These are phyloP conservation scores for Trachelipus rathkii DNA, from an alignment of 1,140 invertebrate species.

Conservation along the genomic window DNA sequence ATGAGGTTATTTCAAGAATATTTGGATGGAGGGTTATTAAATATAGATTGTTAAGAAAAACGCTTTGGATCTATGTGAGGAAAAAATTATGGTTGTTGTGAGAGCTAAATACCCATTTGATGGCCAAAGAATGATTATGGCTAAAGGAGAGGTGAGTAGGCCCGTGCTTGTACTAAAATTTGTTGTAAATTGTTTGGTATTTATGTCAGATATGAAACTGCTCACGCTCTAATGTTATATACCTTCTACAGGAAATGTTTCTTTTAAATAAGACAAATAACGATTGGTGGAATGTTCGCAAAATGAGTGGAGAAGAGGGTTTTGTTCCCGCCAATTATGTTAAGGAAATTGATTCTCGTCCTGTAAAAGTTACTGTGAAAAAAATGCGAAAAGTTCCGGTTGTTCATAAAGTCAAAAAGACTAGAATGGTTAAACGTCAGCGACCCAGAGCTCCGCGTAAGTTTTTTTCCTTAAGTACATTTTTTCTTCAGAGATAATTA, in stretches of 20 bases:
- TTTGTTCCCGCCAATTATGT: conserved; percentile 98
- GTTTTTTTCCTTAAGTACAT: conserved; percentile 7
- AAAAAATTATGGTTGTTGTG: conserved; percentile 82
- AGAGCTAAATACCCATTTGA: conserved; percentile 79
- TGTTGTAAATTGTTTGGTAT: background rate
- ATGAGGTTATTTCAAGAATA: too few relatives aligned
- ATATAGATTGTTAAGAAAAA: too few relatives aligned
- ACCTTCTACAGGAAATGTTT: conserved; percentile 69
- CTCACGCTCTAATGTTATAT: background rate
- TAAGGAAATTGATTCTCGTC: conserved; percentile 82
- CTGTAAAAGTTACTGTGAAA: conserved; percentile 72
- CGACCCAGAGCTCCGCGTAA: conserved; percentile 49
- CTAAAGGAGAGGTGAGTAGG: conserved; percentile 73
- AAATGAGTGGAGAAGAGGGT: conserved; percentile 83
- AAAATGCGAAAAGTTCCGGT: conserved; percentile 76
- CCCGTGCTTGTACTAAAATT: background rate
- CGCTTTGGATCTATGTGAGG: too few relatives aligned
- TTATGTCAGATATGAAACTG: background rate
- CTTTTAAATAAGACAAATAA: conserved; percentile 90
- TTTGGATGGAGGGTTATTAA: too few relatives aligned
- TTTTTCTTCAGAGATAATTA: too few relatives aligned
- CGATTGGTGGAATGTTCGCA: conserved; percentile 97
- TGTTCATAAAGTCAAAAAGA: conserved; percentile 72
- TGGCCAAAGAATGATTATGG: conserved; percentile 88
- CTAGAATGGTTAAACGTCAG: conserved; percentile 55